phyloP scores from a whole-genome alignment of 2,797 vertebrate species.

The Phrynocephalus vlangalii region DNA sequence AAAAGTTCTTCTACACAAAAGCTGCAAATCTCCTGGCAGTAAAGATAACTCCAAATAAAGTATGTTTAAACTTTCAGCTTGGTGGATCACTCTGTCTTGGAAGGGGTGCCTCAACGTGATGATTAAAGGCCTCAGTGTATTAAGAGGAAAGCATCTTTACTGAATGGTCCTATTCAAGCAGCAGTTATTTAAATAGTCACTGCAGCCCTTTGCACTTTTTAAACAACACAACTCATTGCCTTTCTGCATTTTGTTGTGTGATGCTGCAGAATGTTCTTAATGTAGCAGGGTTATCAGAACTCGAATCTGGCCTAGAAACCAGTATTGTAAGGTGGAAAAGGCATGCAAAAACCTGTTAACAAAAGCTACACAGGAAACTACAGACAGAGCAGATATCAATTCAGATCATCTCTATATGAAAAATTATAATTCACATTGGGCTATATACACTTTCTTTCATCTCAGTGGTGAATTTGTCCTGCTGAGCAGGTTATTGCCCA shows the following conservation, averaged over 20 bases:
- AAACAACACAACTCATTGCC: background rate
- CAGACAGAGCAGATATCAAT: background rate
- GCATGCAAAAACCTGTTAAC: background rate
- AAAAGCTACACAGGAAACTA: background rate
- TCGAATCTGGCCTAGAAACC: background rate
- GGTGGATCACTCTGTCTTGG: background rate
- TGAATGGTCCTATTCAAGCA: background rate
- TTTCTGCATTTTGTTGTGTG: conserved; percentile 7
- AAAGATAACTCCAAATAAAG: background rate
- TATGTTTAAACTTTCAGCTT: background rate
- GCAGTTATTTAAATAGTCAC: background rate
- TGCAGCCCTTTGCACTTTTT: background rate
- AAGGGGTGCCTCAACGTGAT: background rate
- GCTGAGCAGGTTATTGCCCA: background rate
- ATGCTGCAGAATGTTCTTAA: conserved; percentile 13
- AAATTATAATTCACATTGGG: background rate
- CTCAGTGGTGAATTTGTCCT: background rate
- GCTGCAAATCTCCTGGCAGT: background rate
- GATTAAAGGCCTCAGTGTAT: background rate
- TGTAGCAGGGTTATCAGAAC: background rate
- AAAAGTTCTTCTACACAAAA: background rate
- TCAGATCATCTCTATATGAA: background rate
- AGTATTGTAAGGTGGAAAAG: background rate
- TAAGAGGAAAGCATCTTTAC: background rate
- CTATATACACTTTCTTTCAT: background rate